Evolutionary conservation across 2,888 invertebrate species (phyloP).

Genomic region (Stenoptilia bipunctidactyla): DNA sequence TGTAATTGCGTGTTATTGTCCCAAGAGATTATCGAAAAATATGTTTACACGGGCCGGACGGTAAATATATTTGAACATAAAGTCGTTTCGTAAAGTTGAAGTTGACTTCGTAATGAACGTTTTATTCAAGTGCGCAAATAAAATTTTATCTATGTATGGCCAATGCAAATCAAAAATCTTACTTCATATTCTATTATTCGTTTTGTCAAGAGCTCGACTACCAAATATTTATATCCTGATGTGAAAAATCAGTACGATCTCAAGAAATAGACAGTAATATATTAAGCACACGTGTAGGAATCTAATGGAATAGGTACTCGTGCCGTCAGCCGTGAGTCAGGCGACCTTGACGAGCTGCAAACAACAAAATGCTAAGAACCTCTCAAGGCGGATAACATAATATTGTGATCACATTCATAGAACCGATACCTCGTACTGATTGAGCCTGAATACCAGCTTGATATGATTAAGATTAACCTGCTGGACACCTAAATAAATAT

Average conservation of each 20-base stretch:
- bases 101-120: neutral
- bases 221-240: too few relatives aligned
- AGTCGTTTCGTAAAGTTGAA: neutral
- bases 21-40: neutral
- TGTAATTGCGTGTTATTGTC: neutral
- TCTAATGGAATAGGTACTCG: slow-evolving; percentile 25
- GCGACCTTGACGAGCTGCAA: slow-evolving; percentile 39
- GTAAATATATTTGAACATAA: neutral
- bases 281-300: slow-evolving; percentile 7
- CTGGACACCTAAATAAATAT: slow-evolving; percentile 44
- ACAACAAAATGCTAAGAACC: too few relatives aligned
- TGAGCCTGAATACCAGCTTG: neutral
- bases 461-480: slow-evolving; percentile 26
- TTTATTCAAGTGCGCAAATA: slow-evolving; percentile 17
- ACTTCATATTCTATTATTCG: too few relatives aligned
- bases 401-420: too few relatives aligned
- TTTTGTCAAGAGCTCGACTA: too few relatives aligned
- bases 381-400: too few relatives aligned
- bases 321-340: slow-evolving; percentile 62
- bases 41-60: neutral
- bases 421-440: neutral
- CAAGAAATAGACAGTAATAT: slow-evolving; percentile 1
- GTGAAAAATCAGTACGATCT: too few relatives aligned
- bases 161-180: too few relatives aligned
- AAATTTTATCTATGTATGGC: too few relatives aligned